Percentiles rank a stretch among this genome's conserved stretches.
Evolutionary conservation across 2,113 vertebrate species (phyloP).

Genomic region (Fulica atra): DNA sequence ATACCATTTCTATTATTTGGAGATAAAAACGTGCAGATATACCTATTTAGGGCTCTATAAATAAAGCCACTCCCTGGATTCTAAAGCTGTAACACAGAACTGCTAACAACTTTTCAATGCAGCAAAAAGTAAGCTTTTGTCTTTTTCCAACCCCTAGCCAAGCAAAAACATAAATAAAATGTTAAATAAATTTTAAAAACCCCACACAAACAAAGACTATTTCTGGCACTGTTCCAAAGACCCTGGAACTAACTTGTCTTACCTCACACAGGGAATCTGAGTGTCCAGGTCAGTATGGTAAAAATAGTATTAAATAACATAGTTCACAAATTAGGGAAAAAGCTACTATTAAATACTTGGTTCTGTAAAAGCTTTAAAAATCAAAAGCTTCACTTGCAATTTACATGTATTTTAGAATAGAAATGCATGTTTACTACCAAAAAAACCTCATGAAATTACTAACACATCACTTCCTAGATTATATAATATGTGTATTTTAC

Average conservation of each 20-base stretch:
- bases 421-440: background rate
- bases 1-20: background rate
- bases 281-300: background rate
- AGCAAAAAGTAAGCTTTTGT: background rate
- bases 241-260: background rate
- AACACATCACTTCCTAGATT: background rate
- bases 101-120: background rate
- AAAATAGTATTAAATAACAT: background rate
- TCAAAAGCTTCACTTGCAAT: background rate
- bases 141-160: background rate
- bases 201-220: background rate
- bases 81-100: background rate
- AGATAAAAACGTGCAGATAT: background rate
- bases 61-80: background rate
- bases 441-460: background rate
- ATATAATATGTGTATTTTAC: background rate
- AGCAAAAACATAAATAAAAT: background rate
- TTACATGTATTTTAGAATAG: background rate
- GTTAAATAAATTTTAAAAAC: background rate
- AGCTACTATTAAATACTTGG: background rate
- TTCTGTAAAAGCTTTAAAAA: background rate
- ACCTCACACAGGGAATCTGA: background rate
- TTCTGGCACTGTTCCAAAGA: background rate
- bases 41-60: background rate
- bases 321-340: background rate